Conservation (phyloP, 2,888 invertebrate species). For the Cepaea hortensis region DNA sequence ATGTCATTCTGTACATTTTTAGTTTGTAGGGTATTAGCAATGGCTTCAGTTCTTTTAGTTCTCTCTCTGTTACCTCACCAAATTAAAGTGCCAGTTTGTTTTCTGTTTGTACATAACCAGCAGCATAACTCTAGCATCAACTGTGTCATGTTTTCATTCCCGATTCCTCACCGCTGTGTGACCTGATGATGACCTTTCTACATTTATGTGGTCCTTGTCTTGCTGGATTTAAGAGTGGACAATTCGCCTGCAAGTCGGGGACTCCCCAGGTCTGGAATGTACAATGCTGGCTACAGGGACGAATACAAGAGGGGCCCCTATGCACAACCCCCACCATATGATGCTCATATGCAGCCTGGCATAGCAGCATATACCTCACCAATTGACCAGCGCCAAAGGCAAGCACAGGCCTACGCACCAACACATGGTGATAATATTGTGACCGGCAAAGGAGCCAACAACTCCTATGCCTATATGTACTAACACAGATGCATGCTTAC, state of each 20-base stretch:
- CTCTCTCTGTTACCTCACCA: background rate
- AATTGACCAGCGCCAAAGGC: constrained; percentile 36
- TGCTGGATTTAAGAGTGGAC: constrained; percentile 3
- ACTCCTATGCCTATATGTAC: constrained; percentile 40
- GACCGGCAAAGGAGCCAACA: background rate
- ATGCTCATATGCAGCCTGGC: constrained; percentile 23
- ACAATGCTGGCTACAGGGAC: constrained; percentile 41
- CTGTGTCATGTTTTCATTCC: constrained; percentile 12
- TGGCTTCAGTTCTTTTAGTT: background rate
- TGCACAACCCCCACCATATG: constrained; percentile 36
- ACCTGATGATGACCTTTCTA: constrained; percentile 10
- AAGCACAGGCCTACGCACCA: constrained; percentile 25
- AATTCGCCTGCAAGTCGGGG: background rate
- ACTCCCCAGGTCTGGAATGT: constrained; percentile 26
- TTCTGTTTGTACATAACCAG: background rate
- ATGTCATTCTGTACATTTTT: background rate
- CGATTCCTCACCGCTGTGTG: constrained; percentile 14
- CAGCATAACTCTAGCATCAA: constrained; percentile 4
- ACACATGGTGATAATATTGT: constrained; percentile 10
- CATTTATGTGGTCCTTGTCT: constrained; percentile 5
- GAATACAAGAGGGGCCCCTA: constrained; percentile 23
- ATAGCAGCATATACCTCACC: constrained; percentile 26
- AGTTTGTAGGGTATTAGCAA: background rate
- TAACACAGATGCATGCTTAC: constrained; percentile 33
- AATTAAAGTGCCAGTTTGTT: background rate